Evolutionary conservation across 2,797 vertebrate species (phyloP).

Genomic region (Crax fasciolata): DNA sequence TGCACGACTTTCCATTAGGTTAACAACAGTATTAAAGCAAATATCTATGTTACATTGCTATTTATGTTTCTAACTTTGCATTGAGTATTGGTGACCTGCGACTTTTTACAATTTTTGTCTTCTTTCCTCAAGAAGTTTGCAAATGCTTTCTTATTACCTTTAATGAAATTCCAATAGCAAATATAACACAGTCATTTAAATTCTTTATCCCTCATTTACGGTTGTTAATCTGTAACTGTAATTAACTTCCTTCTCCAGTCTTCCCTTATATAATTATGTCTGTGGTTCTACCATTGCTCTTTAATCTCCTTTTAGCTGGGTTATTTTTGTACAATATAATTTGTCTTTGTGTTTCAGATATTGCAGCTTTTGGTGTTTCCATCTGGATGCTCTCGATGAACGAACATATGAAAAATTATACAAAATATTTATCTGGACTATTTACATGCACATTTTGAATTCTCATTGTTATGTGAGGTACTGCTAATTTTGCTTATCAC

Average conservation of each 20-base stretch:
- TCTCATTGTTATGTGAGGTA: neutral
- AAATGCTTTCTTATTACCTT: neutral
- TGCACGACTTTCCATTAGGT: neutral
- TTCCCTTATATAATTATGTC: neutral
- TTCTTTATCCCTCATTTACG: neutral
- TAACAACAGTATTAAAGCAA: neutral
- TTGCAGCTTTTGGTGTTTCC: neutral
- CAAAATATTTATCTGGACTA: neutral
- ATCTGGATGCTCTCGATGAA: neutral
- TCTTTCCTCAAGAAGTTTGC: neutral
- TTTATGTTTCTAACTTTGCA: neutral
- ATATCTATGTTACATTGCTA: fast-evolving
- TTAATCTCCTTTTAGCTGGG: neutral
- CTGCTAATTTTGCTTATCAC: neutral
- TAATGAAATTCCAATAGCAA: neutral
- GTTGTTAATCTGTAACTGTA: neutral
- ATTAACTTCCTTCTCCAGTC: neutral
- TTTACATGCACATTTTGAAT: fast-evolving
- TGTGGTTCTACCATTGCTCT: neutral
- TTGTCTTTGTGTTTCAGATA: neutral
- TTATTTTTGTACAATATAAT: neutral
- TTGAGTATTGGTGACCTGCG: neutral
- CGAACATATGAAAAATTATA: fast-evolving
- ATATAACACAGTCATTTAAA: neutral
- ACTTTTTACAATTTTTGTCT: neutral